Percentiles rank a stretch among this genome's conserved stretches.
These are phyloP conservation scores for Aldrovandia affinis DNA, from an alignment of 2,797 vertebrate species.

Conservation along the genomic window DNA sequence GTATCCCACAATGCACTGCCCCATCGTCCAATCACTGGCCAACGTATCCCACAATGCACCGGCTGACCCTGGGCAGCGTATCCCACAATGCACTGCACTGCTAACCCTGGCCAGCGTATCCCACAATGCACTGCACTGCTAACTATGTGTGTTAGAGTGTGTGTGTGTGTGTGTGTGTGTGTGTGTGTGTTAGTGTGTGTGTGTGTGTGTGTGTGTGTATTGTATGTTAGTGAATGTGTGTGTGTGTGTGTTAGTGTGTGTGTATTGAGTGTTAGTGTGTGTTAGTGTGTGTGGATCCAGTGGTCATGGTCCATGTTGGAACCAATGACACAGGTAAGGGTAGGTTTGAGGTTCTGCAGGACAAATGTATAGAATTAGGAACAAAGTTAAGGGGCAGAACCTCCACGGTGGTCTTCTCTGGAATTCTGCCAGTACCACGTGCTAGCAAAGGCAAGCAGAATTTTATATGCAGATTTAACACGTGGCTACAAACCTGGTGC, in stretches of 20 bases:
- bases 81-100: not conserved
- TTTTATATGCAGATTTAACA: no score
- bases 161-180: not conserved
- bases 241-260: not conserved
- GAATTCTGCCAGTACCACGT: no score
- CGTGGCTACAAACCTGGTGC: no score
- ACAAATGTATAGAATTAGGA: no score
- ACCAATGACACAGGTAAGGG: no score
- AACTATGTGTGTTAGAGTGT: not conserved
- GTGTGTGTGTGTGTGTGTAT: not conserved
- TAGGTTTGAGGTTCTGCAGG: no score
- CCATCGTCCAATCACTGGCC: slow-evolving; percentile 68
- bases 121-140: not conserved
- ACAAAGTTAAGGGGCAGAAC: no score
- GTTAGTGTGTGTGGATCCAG: no score
- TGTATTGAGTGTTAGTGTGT: no score
- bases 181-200: not conserved
- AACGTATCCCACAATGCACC: slow-evolving; percentile 68
- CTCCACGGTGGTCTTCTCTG: no score
- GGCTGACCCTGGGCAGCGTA: not conserved
- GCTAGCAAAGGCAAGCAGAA: no score
- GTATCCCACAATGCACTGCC: slow-evolving; percentile 65
- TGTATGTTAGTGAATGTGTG: not conserved
- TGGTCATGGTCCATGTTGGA: no score
- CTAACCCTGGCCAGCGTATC: slow-evolving; percentile 78